Conservation (phyloP, 2,888 invertebrate species). For the Chymomyza amoena region DNA sequence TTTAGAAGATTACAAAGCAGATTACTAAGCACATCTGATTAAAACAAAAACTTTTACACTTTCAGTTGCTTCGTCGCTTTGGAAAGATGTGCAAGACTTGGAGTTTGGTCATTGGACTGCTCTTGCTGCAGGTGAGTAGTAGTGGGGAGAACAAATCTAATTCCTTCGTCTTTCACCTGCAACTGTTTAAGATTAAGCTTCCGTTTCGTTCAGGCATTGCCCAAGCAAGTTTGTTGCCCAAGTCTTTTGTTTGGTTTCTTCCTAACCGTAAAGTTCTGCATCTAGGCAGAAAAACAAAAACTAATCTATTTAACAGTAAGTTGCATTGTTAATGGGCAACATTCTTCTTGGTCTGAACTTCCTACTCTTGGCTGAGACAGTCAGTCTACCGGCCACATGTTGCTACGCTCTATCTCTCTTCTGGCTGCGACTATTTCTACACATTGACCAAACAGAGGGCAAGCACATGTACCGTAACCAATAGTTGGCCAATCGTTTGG, state of each 20-base stretch:
- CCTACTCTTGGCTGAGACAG: conserved; percentile 62
- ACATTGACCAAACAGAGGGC: neutral
- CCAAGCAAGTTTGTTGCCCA: conserved; percentile 50
- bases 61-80: neutral
- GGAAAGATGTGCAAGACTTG: conserved; percentile 43
- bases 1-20: neutral
- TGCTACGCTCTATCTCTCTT: neutral
- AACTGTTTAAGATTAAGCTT: neutral
- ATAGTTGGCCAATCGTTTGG: conserved; percentile 73
- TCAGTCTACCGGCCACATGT: conserved; percentile 5
- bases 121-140: conserved; percentile 38
- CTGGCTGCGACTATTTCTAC: neutral
- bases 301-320: conserved; percentile 67
- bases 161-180: conserved; percentile 53
- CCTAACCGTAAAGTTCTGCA: neutral
- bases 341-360: conserved; percentile 53
- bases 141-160: neutral
- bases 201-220: conserved; percentile 22
- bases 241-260: conserved; percentile 53
- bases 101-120: conserved; percentile 30
- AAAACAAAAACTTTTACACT: neutral
- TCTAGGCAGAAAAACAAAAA: conserved; percentile 36
- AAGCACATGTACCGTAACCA: conserved; percentile 75
- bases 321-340: conserved; percentile 43
- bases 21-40: neutral